Conservation (phyloP, 2,888 invertebrate species). For the Dryobotodes eremita region DNA sequence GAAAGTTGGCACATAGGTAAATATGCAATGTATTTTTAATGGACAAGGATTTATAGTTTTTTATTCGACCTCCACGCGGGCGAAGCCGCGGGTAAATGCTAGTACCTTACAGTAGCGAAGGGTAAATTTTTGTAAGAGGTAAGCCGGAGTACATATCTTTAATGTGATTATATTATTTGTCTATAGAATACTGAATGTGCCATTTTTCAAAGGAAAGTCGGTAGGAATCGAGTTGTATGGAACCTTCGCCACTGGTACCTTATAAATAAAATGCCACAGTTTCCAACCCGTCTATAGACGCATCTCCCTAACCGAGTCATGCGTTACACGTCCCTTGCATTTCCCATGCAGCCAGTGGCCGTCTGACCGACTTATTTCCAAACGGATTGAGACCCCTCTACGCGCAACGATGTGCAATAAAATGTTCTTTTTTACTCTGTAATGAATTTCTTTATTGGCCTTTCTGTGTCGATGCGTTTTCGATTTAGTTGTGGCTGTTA, state of each 20-base stretch:
- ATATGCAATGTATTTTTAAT: too few relatives aligned
- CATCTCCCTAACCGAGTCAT: slow-evolving; percentile 45
- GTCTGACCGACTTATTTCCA: slow-evolving; percentile 69
- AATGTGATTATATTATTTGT: too few relatives aligned
- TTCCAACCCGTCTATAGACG: background rate
- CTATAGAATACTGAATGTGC: too few relatives aligned
- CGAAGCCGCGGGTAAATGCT: too few relatives aligned
- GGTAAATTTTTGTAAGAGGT: too few relatives aligned
- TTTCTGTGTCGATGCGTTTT: slow-evolving; percentile 58
- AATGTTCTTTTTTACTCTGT: slow-evolving; percentile 62
- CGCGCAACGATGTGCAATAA: slow-evolving; percentile 63
- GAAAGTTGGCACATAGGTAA: too few relatives aligned
- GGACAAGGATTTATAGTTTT: too few relatives aligned
- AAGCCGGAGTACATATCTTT: too few relatives aligned
- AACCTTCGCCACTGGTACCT: background rate
- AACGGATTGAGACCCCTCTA: slow-evolving; percentile 62
- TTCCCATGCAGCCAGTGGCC: slow-evolving; percentile 54
- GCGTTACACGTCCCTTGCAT: slow-evolving; percentile 53
- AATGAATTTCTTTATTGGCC: slow-evolving; percentile 66
- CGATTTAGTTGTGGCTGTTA: slow-evolving; percentile 46
- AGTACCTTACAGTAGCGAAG: too few relatives aligned
- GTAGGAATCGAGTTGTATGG: too few relatives aligned
- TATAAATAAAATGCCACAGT: slow-evolving; percentile 38
- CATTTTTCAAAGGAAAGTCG: too few relatives aligned
- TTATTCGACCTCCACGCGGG: too few relatives aligned